Percentiles rank a stretch among this genome's conserved stretches.
Evolutionary conservation across 2,888 invertebrate species (phyloP).

Genomic region (Leptinotarsa peninsularis): DNA sequence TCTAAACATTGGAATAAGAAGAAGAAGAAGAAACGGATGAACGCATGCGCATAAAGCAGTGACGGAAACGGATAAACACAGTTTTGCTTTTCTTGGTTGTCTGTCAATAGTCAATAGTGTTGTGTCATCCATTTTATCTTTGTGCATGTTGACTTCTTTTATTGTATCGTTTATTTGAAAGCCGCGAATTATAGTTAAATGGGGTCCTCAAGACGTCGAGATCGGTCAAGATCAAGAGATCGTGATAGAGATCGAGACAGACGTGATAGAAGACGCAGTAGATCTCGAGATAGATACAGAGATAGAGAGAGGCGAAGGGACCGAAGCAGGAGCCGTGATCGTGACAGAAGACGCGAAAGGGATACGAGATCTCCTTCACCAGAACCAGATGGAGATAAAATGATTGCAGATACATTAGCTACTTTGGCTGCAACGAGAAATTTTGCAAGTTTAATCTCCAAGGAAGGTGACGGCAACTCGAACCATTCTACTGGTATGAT

Average conservation of each 20-base stretch:
- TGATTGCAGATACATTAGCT: conserved; percentile 68
- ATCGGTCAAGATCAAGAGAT: conserved; percentile 53
- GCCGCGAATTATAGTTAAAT: conserved; percentile 55
- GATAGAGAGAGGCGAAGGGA: conserved; percentile 59
- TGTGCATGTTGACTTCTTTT: not conserved
- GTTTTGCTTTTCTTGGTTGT: not conserved
- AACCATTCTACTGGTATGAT: conserved; percentile 57
- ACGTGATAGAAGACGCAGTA: conserved; percentile 57
- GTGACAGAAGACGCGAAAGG: conserved; percentile 57
- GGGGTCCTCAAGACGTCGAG: conserved; percentile 70
- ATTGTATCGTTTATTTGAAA: not conserved
- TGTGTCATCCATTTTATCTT: not conserved
- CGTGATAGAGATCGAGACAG: conserved; percentile 61
- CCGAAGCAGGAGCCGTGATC: conserved; percentile 61
- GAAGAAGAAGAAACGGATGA: too few relatives aligned
- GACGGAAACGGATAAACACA: too few relatives aligned
- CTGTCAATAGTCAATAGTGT: not conserved
- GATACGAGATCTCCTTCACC: conserved; percentile 53
- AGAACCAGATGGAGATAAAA: conserved; percentile 65
- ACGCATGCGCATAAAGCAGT: too few relatives aligned
- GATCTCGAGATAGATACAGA: conserved; percentile 60
- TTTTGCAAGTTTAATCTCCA: conserved; percentile 67
- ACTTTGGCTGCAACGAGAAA: conserved; percentile 68
- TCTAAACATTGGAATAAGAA: too few relatives aligned
- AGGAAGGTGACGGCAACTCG: conserved; percentile 59